A percentile compares a stretch with the other conserved stretches of the same genome.
These are phyloP conservation scores for Drosophila pseudotakahashii DNA, from an alignment of 2,888 invertebrate species.

Conservation along the genomic window DNA sequence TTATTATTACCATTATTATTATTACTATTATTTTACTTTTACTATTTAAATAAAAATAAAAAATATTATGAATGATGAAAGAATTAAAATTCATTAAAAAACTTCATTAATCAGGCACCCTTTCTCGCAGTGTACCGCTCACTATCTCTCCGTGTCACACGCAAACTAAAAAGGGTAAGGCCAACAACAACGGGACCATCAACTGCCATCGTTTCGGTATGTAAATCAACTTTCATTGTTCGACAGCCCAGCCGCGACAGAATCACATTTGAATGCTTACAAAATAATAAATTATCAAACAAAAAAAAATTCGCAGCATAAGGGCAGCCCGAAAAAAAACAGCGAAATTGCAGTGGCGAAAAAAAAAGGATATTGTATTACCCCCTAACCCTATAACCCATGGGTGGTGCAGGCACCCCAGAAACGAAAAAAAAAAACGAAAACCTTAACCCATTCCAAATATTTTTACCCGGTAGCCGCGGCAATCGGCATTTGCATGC, in stretches of 20 bases:
- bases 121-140: conserved; percentile 8
- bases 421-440: not conserved
- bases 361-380: conserved; percentile 75
- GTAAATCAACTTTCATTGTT: conserved; percentile 85
- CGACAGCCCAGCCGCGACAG: conserved; percentile 56
- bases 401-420: conserved; percentile 50
- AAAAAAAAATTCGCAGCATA: conserved; percentile 69
- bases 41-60: no score
- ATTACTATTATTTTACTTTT: no score
- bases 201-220: conserved; percentile 83
- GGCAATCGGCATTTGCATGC: conserved; percentile 80
- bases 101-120: no score
- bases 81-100: no score
- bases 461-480: conserved; percentile 3
- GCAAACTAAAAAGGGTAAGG: conserved; percentile 46
- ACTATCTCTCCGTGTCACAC: conserved; percentile 7
- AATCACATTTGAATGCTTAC: conserved; percentile 82
- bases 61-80: no score
- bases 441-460: conserved; percentile 49
- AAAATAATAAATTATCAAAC: conserved; percentile 85
- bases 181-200: conserved; percentile 28
- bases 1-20: no score
- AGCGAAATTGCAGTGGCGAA: conserved; percentile 45
- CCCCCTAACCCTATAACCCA: conserved; percentile 51
- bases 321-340: conserved; percentile 54